phyloP scores from a whole-genome alignment of 1,140 invertebrate genomes.

The Procambarus virginalis region DNA sequence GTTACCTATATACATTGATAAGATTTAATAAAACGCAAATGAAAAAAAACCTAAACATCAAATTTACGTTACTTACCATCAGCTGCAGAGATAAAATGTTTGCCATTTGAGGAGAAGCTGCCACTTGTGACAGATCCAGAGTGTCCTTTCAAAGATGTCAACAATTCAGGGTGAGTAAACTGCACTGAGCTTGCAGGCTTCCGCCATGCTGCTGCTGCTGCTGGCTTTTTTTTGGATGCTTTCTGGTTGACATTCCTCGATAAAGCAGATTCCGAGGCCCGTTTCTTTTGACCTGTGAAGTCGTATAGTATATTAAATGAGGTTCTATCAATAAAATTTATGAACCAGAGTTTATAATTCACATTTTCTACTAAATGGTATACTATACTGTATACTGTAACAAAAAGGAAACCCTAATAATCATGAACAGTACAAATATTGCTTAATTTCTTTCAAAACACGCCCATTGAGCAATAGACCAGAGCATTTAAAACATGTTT shows the following conservation, averaged over 20 bases:
- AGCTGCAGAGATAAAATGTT: conserved; percentile 46
- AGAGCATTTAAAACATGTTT: no score
- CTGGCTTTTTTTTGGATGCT: conserved; percentile 18
- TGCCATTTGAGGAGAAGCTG: conserved; percentile 39
- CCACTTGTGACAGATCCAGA: conserved; percentile 38
- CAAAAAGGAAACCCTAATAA: no score
- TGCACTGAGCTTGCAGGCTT: neutral
- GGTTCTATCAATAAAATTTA: no score
- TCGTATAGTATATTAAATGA: no score
- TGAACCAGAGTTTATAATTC: no score
- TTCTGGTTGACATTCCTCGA: neutral
- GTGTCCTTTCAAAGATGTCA: conserved; percentile 45
- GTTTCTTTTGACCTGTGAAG: conserved; percentile 26
- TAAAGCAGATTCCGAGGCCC: neutral
- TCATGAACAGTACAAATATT: no score
- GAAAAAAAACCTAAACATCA: neutral
- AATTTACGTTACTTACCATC: conserved; percentile 41
- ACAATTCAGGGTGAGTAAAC: conserved; percentile 43
- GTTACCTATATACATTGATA: no score
- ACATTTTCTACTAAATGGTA: no score
- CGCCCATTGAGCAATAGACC: no score
- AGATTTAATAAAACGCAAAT: neutral
- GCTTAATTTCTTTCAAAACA: no score
- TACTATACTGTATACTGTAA: no score
- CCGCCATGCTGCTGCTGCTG: neutral